Percentiles rank a stretch among this genome's conserved stretches.
phyloP scores from a whole-genome alignment of 2,888 invertebrate genomes.

The Tridacna crocea region DNA sequence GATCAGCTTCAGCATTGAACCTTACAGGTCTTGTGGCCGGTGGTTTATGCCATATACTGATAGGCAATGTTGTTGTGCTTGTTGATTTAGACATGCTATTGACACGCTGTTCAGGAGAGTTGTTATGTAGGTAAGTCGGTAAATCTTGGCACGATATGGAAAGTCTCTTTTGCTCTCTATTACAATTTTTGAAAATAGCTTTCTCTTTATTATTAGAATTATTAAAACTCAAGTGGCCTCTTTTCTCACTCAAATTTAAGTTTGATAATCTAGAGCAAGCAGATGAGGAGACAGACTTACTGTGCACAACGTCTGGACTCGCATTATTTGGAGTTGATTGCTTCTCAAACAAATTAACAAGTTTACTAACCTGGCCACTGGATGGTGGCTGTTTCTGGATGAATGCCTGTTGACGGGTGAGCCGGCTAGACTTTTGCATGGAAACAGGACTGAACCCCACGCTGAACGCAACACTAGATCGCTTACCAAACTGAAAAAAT shows the following conservation, averaged over 20 bases:
- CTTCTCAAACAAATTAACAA: conserved; percentile 62
- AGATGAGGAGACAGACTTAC: neutral
- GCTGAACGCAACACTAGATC: conserved; percentile 74
- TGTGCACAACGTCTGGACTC: too few relatives aligned
- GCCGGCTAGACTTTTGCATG: conserved; percentile 50
- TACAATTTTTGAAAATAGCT: neutral
- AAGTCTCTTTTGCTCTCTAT: neutral
- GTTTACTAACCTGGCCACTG: conserved; percentile 67
- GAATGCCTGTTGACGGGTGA: conserved; percentile 69
- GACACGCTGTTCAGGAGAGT: neutral
- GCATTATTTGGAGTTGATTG: neutral
- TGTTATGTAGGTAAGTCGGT: neutral
- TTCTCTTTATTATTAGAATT: neutral
- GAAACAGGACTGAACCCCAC: conserved; percentile 76
- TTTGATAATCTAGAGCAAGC: neutral
- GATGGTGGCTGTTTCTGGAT: conserved; percentile 65
- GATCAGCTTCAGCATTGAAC: neutral
- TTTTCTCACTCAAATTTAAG: neutral
- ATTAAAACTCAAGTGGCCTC: neutral
- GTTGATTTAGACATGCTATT: conserved; percentile 13
- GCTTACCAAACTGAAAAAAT: conserved; percentile 58
- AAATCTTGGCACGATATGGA: conserved; percentile 5
- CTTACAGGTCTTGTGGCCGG: neutral
- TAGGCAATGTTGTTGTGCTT: conserved; percentile 8
- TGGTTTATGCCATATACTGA: neutral